These are phyloP conservation scores for Entomobrya multifasciata DNA, from an alignment of 2,888 invertebrate species.

Conservation along the genomic window DNA sequence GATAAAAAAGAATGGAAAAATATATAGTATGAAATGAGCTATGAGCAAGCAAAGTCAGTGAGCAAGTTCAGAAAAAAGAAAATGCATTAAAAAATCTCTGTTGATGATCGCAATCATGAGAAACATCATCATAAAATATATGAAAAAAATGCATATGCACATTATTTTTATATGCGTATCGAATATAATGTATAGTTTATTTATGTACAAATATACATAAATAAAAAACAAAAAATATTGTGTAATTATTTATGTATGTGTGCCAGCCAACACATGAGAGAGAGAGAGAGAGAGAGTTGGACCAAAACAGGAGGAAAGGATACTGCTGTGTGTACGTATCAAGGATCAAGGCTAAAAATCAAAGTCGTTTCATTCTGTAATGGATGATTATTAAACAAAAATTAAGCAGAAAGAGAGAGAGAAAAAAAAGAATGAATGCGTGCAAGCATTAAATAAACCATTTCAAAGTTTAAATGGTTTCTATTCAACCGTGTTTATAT, in stretches of 20 bases:
- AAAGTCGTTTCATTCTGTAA: background rate
- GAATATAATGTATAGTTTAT: too few relatives aligned
- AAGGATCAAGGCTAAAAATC: constrained; percentile 50
- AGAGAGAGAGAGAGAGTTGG: too few relatives aligned
- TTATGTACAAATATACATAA: background rate
- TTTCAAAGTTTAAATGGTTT: constrained; percentile 45
- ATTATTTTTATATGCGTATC: too few relatives aligned
- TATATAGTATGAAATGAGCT: too few relatives aligned
- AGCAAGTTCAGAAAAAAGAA: constrained; percentile 28
- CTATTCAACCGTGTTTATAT: constrained; percentile 32
- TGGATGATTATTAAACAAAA: constrained; percentile 32
- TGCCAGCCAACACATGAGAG: background rate
- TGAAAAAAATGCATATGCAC: background rate
- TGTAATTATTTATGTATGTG: constrained; percentile 36
- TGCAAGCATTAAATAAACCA: constrained; percentile 45
- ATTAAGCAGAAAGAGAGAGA: background rate
- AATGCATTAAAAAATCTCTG: constrained; percentile 40
- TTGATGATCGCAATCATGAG: too few relatives aligned
- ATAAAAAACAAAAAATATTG: constrained; percentile 26
- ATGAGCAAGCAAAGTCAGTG: constrained; percentile 38
- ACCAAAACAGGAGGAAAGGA: background rate
- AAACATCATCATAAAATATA: background rate
- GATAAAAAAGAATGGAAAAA: constrained; percentile 44
- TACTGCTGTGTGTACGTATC: background rate
- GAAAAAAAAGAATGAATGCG: constrained; percentile 42